phyloP scores from a whole-genome alignment of 2,113 vertebrate genomes.

The Vulpes vulpes region DNA sequence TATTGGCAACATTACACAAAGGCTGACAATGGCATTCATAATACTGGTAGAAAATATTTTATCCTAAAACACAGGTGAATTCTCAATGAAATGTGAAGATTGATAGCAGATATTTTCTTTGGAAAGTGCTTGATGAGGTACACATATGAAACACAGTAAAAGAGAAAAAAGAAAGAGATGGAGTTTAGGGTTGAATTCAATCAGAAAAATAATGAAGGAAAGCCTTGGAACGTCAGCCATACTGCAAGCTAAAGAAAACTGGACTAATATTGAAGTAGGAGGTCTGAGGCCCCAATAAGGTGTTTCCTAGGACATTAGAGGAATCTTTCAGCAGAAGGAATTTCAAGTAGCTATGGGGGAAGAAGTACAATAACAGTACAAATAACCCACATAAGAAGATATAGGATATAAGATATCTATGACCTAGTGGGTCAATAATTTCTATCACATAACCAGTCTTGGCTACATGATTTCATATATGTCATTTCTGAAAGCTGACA shows the following conservation, averaged over 20 bases:
- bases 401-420: neutral
- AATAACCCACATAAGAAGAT: neutral
- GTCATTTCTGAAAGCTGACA: neutral
- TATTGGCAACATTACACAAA: neutral
- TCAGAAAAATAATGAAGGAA: neutral
- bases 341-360: neutral
- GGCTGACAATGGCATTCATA: neutral
- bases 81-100: neutral
- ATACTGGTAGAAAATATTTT: neutral
- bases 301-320: neutral
- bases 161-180: neutral
- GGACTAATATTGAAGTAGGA: neutral
- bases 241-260: neutral
- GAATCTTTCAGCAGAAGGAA: neutral
- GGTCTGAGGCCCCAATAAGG: neutral
- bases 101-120: neutral
- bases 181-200: neutral
- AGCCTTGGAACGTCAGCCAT: neutral
- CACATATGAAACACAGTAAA: neutral
- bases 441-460: neutral
- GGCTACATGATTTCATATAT: neutral
- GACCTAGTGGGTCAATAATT: neutral
- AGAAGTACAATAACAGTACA: neutral
- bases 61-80: neutral
- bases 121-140: neutral